phyloP scores from a whole-genome alignment of 2,113 vertebrate species.

The Gorsachius goisagi region DNA sequence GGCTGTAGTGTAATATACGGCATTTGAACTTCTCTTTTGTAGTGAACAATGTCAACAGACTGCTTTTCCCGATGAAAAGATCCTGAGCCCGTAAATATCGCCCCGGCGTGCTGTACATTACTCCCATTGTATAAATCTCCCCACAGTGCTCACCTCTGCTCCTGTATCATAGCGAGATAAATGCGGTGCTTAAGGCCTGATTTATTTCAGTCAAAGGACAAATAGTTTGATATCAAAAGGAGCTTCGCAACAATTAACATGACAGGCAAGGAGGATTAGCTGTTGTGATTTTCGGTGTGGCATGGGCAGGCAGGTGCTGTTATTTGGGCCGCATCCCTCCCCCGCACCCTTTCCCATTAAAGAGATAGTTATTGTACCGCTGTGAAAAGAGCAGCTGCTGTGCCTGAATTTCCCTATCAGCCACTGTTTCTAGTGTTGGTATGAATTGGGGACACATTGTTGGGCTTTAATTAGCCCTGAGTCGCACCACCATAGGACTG shows the following conservation, averaged over 20 bases:
- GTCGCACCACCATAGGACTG: slow-evolving; percentile 1
- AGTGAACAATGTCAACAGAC: slow-evolving; percentile 23
- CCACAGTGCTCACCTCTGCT: slow-evolving; percentile 50
- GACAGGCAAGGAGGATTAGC: slow-evolving; percentile 67
- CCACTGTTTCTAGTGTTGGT: slow-evolving; percentile 35
- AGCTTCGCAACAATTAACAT: slow-evolving; percentile 54
- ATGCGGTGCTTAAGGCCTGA: slow-evolving; percentile 54
- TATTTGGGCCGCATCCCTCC: slow-evolving; percentile 34
- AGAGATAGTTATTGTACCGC: slow-evolving; percentile 74
- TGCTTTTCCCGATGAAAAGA: slow-evolving; percentile 29
- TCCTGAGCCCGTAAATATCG: slow-evolving; percentile 23
- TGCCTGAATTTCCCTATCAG: slow-evolving; percentile 65
- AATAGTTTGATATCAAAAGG: slow-evolving; percentile 66
- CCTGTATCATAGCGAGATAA: slow-evolving; percentile 50
- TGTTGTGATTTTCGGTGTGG: slow-evolving; percentile 34
- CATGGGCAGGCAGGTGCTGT: slow-evolving; percentile 78
- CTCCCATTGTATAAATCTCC: slow-evolving; percentile 33
- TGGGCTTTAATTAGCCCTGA: slow-evolving; percentile 55
- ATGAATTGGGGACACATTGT: slow-evolving; percentile 50
- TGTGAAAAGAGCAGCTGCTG: slow-evolving; percentile 81
- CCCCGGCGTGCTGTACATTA: background rate
- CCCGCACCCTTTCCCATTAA: slow-evolving; percentile 19
- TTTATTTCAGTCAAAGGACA: slow-evolving; percentile 70
- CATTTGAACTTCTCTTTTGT: slow-evolving; percentile 40
- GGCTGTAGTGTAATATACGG: background rate